Conservation (phyloP, 2,888 invertebrate species). For the Dicyrtoma fusca region DNA sequence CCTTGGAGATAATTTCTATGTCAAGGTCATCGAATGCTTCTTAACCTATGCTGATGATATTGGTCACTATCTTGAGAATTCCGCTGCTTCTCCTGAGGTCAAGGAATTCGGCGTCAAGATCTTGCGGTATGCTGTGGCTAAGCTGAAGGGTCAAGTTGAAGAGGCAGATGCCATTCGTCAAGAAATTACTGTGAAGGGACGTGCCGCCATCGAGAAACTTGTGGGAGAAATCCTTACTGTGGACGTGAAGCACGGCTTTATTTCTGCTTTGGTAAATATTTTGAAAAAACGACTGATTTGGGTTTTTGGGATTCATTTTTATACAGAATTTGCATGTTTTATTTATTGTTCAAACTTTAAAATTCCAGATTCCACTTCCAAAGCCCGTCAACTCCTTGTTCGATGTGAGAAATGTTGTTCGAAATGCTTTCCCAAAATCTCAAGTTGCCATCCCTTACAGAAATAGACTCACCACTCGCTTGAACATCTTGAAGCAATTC, state of each 20-base stretch:
- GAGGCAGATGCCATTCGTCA: constrained; percentile 70
- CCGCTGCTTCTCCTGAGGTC: constrained; percentile 6
- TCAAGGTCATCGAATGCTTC: constrained; percentile 12
- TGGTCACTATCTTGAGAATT: constrained; percentile 3
- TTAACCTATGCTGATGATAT: constrained; percentile 9
- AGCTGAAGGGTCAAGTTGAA: constrained; percentile 13
- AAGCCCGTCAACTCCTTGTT: constrained; percentile 26
- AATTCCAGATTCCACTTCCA: constrained; percentile 29
- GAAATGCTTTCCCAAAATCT: constrained; percentile 1
- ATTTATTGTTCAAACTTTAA: not conserved
- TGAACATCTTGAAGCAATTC: constrained; percentile 13
- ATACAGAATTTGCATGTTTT: too few species aligned
- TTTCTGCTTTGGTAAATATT: constrained; percentile 57
- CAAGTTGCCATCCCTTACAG: constrained; percentile 12
- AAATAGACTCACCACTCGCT: not conserved
- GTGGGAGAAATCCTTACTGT: constrained; percentile 58
- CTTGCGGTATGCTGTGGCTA: constrained; percentile 8
- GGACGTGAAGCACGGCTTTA: constrained; percentile 59
- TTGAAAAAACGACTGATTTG: too few species aligned
- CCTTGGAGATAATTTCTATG: constrained; percentile 1
- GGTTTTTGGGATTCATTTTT: not conserved
- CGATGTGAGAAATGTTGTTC: constrained; percentile 18
- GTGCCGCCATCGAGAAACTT: constrained; percentile 65
- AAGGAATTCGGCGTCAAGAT: constrained; percentile 15
- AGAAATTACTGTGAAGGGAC: constrained; percentile 65